These are phyloP conservation scores for Anodontia alba DNA, from an alignment of 2,888 invertebrate genomes.

Conservation along the genomic window DNA sequence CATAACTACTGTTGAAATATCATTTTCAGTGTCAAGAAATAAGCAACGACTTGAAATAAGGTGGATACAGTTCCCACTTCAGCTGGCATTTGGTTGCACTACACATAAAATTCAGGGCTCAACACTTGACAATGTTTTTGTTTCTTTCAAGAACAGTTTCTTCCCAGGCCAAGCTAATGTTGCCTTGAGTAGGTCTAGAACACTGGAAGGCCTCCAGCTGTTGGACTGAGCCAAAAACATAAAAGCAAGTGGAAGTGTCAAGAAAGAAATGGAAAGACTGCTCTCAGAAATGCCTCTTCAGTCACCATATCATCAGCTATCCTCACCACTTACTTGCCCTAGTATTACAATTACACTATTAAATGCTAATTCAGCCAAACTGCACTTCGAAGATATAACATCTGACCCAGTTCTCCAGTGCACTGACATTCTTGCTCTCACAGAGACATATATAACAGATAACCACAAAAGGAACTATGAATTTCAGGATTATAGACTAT, in stretches of 20 bases:
- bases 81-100: not conserved
- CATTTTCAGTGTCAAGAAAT: constrained; percentile 28
- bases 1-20: constrained; percentile 27
- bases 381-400: not conserved
- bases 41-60: constrained; percentile 23
- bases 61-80: constrained; percentile 43
- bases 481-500: too few species aligned
- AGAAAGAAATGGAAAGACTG: not conserved
- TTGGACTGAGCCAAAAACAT: not conserved
- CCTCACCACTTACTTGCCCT: not conserved
- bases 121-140: constrained; percentile 29
- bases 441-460: too few species aligned
- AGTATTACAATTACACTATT: not conserved
- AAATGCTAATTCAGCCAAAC: not conserved
- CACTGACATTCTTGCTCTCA: too few species aligned
- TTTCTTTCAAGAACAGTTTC: not conserved
- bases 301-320: not conserved
- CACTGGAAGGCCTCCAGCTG: not conserved
- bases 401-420: not conserved
- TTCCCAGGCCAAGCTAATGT: not conserved
- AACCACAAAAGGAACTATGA: too few species aligned
- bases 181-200: not conserved
- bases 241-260: not conserved
- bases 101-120: constrained; percentile 42
- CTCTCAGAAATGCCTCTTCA: not conserved